Evolutionary conservation across 2,113 vertebrate genomes (phyloP).

Genomic region (Aythya baeri): DNA sequence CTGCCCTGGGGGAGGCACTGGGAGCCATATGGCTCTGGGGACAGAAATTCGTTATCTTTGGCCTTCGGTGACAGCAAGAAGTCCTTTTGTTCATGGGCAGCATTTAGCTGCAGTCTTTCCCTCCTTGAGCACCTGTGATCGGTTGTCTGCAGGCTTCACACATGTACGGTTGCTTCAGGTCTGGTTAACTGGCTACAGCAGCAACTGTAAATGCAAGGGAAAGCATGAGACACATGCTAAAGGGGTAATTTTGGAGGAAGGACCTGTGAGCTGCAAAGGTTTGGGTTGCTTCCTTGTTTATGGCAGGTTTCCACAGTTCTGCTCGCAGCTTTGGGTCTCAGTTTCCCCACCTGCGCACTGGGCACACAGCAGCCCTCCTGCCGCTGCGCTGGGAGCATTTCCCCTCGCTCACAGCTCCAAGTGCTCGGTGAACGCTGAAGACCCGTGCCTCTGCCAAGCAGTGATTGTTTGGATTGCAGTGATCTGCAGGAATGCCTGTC

Average conservation of each 20-base stretch:
- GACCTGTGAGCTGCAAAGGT: not conserved
- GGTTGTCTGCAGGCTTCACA: not conserved
- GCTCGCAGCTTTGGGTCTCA: not conserved
- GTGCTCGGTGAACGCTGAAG: not conserved
- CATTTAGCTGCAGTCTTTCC: not conserved
- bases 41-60: not conserved
- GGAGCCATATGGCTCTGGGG: not conserved
- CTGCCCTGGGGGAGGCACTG: not conserved
- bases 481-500: constrained; percentile 57
- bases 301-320: not conserved
- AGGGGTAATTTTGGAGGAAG: not conserved
- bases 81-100: not conserved
- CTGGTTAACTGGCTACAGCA: not conserved
- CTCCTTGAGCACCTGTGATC: not conserved
- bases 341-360: not conserved
- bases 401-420: not conserved
- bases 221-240: rapidly evolving
- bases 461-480: constrained; percentile 48
- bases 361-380: not conserved
- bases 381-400: not conserved
- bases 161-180: rapidly evolving
- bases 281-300: not conserved
- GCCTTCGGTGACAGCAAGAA: not conserved
- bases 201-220: not conserved
- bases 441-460: constrained; percentile 36